Evolutionary conservation across 2,113 vertebrate species (phyloP).

Genomic region (Entelurus aequoreus): DNA sequence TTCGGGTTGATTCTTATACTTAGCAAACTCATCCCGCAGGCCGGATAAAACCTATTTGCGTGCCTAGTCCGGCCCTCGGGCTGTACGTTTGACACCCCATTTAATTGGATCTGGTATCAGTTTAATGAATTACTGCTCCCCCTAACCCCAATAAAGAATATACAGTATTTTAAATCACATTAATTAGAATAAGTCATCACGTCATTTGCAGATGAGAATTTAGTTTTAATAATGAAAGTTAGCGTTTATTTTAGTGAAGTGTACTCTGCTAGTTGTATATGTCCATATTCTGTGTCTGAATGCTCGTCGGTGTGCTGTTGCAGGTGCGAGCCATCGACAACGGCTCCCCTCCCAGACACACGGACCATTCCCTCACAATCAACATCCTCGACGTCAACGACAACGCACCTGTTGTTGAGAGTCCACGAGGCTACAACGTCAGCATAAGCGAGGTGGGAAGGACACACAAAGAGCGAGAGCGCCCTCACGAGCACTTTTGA

Average conservation of each 20-base stretch:
- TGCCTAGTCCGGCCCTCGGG: too few species aligned
- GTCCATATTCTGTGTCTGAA: background rate
- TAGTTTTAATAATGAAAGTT: too few species aligned
- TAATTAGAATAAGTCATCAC: too few species aligned
- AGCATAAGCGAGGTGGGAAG: slow-evolving; percentile 89
- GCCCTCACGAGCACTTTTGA: background rate
- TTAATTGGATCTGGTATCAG: too few species aligned
- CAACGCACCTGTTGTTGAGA: slow-evolving; percentile 83
- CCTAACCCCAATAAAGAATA: too few species aligned
- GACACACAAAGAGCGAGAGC: background rate
- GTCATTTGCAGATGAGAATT: too few species aligned
- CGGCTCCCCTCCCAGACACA: slow-evolving; percentile 80
- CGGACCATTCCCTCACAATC: slow-evolving; percentile 80
- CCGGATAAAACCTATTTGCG: too few species aligned
- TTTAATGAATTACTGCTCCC: too few species aligned
- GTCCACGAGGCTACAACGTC: slow-evolving; percentile 85
- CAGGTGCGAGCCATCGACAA: slow-evolving; percentile 87
- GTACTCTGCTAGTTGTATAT: background rate
- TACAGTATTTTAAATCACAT: too few species aligned
- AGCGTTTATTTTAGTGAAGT: slow-evolving; percentile 2
- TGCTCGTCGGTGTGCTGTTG: slow-evolving; percentile 21
- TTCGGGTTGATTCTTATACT: too few species aligned
- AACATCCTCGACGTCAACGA: slow-evolving; percentile 90
- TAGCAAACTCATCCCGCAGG: too few species aligned
- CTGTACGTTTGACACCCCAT: too few species aligned